Percentiles rank a stretch among this genome's conserved stretches.
phyloP scores from a whole-genome alignment of 2,888 invertebrate genomes.

The Diaperis boleti region DNA sequence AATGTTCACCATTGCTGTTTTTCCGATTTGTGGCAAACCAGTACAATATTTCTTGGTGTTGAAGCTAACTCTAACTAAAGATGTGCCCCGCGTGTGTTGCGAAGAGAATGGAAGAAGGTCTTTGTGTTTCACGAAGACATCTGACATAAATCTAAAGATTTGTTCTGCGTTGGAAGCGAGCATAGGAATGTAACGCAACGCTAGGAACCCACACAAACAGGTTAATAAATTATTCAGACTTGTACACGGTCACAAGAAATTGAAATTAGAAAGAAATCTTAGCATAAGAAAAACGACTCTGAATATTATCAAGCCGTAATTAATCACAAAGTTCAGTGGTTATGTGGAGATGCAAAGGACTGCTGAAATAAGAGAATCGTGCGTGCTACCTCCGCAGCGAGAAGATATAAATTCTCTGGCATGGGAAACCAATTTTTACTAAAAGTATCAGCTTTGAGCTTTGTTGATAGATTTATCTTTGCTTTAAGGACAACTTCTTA shows the following conservation, averaged over 20 bases:
- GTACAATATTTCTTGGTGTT: too few relatives aligned
- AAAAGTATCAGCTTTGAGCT: too few relatives aligned
- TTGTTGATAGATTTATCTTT: too few relatives aligned
- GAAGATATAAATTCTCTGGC: background rate
- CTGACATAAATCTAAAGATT: conserved; percentile 45
- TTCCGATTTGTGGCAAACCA: too few relatives aligned
- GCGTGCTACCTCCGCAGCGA: too few relatives aligned
- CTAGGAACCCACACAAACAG: conserved; percentile 58
- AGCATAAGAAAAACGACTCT: conserved; percentile 13
- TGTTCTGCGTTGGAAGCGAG: conserved; percentile 53
- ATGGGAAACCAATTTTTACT: too few relatives aligned
- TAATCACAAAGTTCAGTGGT: conserved; percentile 4
- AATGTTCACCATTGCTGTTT: too few relatives aligned
- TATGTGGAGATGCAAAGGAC: background rate
- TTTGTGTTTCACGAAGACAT: conserved; percentile 41
- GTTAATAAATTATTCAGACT: conserved; percentile 53
- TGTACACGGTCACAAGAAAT: conserved; percentile 29
- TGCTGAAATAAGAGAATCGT: background rate
- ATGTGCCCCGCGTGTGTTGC: too few relatives aligned
- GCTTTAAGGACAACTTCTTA: too few relatives aligned
- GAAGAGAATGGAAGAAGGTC: conserved; percentile 35
- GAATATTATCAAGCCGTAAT: conserved; percentile 20
- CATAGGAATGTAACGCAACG: conserved; percentile 55
- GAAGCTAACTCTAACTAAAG: too few relatives aligned
- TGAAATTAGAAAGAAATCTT: conserved; percentile 39